Evolutionary conservation across 2,888 invertebrate genomes (phyloP).

Genomic region (Fissipunctia ypsillon): DNA sequence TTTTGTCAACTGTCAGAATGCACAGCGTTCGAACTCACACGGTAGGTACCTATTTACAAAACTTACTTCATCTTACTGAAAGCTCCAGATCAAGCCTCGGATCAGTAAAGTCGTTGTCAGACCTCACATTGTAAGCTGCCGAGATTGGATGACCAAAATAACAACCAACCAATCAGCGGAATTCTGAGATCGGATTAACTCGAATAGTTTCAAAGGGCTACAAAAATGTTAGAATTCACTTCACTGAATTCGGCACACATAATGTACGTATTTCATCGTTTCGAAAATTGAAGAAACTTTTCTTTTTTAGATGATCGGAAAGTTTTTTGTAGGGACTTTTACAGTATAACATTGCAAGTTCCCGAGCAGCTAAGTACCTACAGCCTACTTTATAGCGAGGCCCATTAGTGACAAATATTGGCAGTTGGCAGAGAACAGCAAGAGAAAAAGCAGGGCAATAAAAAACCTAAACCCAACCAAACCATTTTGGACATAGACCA

Average conservation of each 20-base stretch:
- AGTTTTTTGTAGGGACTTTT: not conserved
- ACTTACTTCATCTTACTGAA: not conserved
- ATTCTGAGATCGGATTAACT: slow-evolving; percentile 13
- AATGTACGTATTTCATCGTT: not conserved
- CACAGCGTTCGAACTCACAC: not conserved
- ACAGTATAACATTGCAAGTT: not conserved
- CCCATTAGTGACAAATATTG: not conserved
- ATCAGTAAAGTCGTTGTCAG: slow-evolving; percentile 2
- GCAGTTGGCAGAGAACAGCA: not conserved
- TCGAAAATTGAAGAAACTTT: not conserved
- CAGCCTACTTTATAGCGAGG: not conserved
- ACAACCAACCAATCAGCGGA: not conserved
- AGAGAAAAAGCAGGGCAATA: not conserved
- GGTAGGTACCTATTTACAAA: not conserved
- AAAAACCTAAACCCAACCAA: not conserved
- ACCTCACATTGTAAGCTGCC: slow-evolving; percentile 6
- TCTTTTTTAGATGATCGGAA: too few species aligned
- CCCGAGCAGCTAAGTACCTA: not conserved
- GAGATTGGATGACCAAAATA: slow-evolving; percentile 11
- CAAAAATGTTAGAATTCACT: not conserved
- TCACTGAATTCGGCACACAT: not conserved
- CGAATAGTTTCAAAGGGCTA: not conserved
- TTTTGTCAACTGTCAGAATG: not conserved
- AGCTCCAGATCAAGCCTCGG: not conserved
- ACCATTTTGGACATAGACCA: not conserved